A percentile compares a stretch with the other conserved stretches of the same genome.
Conservation (phyloP, 1,140 invertebrate genomes). For the Drosophila ogumai region DNA sequence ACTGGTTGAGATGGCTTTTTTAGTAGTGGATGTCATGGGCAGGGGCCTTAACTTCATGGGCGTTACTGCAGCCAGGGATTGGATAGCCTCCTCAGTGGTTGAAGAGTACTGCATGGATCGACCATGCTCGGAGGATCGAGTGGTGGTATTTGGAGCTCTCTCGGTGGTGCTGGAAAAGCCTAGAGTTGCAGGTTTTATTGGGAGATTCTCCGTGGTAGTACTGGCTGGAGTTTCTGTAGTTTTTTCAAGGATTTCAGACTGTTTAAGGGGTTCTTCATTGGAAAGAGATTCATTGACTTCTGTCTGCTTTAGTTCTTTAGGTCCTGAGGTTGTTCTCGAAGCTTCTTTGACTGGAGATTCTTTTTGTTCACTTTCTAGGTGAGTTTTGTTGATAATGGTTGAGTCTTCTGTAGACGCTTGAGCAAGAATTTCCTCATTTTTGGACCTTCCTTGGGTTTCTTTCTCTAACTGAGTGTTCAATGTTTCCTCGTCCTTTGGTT, state of each 20-base stretch:
- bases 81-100: slow-evolving; percentile 37
- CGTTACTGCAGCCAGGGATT: slow-evolving; percentile 28
- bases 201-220: not conserved
- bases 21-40: slow-evolving; percentile 37
- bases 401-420: not conserved
- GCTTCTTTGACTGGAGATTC: not conserved
- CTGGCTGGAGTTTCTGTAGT: not conserved
- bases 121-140: slow-evolving; percentile 40
- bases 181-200: not conserved
- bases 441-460: not conserved
- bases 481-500: not conserved
- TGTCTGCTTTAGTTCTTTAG: not conserved
- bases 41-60: slow-evolving; percentile 67
- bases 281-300: not conserved
- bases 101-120: slow-evolving; percentile 54
- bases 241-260: not conserved
- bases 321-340: not conserved
- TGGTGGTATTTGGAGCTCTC: not conserved
- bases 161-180: slow-evolving; percentile 12
- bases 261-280: not conserved
- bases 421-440: not conserved
- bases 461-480: not conserved
- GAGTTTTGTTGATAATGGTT: no score
- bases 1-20: slow-evolving; percentile 29
- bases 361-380: not conserved